Evolutionary conservation across 2,797 vertebrate genomes (phyloP).

Genomic region (Allobates femoralis): DNA sequence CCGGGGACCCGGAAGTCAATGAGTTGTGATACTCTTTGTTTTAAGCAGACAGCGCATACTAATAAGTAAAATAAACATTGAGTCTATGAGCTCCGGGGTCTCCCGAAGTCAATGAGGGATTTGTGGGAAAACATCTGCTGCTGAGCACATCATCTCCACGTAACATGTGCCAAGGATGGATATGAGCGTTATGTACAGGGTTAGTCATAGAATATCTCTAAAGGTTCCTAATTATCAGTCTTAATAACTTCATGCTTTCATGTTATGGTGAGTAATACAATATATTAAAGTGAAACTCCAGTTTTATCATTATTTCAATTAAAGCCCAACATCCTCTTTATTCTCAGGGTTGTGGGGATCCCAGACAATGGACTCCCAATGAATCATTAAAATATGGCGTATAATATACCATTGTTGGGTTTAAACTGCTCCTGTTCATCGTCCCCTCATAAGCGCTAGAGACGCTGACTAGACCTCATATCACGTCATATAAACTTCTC

Average conservation of each 20-base stretch:
- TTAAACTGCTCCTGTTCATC: no score
- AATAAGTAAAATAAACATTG: slow-evolving; percentile 14
- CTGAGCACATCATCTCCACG: neutral
- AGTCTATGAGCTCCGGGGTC: neutral
- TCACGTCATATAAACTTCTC: no score
- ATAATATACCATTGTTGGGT: no score
- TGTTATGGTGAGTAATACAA: no score
- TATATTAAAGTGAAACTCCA: no score
- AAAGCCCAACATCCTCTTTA: no score
- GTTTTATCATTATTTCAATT: no score
- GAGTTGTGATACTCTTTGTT: neutral
- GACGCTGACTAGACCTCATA: no score
- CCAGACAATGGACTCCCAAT: no score
- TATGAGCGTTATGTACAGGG: neutral
- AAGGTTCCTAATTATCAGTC: neutral
- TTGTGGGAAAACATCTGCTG: slow-evolving; percentile 24
- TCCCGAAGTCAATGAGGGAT: slow-evolving; percentile 3
- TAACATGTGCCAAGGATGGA: neutral
- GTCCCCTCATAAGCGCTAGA: no score
- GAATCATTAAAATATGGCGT: no score
- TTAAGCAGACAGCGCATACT: neutral
- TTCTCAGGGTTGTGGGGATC: no score
- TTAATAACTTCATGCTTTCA: neutral
- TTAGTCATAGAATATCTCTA: neutral
- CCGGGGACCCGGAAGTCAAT: neutral